Evolutionary conservation across 1,140 invertebrate genomes (phyloP), one percentile per base, ranked within the genome.

Genomic region (Drosophila persimilis): DNA sequence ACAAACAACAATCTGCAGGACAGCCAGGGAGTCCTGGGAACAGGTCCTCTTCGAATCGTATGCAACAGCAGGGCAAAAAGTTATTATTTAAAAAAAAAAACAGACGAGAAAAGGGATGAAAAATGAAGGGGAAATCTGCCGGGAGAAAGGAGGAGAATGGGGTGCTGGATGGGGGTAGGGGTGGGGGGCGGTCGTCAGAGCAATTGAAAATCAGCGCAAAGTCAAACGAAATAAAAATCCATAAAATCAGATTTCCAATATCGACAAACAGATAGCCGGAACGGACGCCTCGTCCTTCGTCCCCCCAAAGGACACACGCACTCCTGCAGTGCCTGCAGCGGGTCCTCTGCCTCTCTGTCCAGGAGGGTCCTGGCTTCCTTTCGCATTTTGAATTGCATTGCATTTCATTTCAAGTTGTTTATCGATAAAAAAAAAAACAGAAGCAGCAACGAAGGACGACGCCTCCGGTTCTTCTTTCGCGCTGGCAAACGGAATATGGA

Each of bases 211-310:
- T 86, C 81, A 88, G 61, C 60, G 83, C 74, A 79, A 83, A 88
- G 83, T 83, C 83, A 79, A 88, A 73, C 78, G 78, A 83, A 88
- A 88, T 88, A 77, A 88, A 79, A 88, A 88, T 76, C 79, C 83
- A 88, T 83, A 88, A 88, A 88, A 88, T 88, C 83, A 75, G 75
- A 86, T 83, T 88, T 88, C 35, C 83, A 88, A 83, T 88, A 88
- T 78, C 78, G 75, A 79, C 74, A 74, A 81, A 78, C 69, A 80
- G 83, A 88, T 61, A 73, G 35, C 35, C 35, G 3, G 35, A 56
- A 65, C 24, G 46, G 61, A 65, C 70, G 64, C 59, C 35, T 13
- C 35, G 4, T 39, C 11, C 3, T 39, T 39, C 35, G 35, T 13
- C 35, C 3, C 9, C 35, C 3, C 35, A 39, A 3, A 5, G 35